These are phyloP conservation scores for Calypte anna DNA, from an alignment of 2,113 vertebrate species.

Conservation along the genomic window DNA sequence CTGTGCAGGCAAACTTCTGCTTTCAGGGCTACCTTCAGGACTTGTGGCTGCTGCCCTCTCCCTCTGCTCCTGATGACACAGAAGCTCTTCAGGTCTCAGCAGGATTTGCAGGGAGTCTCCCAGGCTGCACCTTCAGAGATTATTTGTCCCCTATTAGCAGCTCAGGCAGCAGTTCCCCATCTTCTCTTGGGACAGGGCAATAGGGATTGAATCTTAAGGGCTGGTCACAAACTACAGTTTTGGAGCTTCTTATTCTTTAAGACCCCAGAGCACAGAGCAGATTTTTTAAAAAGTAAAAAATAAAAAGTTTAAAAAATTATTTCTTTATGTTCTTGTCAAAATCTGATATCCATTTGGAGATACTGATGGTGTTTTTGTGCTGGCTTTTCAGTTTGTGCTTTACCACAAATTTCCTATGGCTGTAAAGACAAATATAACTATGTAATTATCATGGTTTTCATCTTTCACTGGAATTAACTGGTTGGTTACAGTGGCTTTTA, in stretches of 20 bases:
- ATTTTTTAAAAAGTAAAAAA: not conserved
- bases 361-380: constrained; percentile 8
- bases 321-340: constrained; percentile 21
- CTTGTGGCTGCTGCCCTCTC: not conserved
- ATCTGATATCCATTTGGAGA: not conserved
- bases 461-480: constrained; percentile 37
- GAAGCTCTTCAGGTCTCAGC: not conserved
- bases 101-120: accelerated
- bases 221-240: not conserved
- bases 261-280: not conserved
- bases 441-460: constrained; percentile 57
- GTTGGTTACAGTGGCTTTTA: constrained; percentile 26
- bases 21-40: not conserved
- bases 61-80: not conserved
- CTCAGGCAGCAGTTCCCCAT: not conserved
- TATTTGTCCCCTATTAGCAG: not conserved
- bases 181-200: not conserved
- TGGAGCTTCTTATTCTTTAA: not conserved
- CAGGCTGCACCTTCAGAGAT: not conserved
- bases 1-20: accelerated
- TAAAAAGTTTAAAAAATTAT: not conserved
- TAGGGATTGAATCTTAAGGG: not conserved
- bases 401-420: constrained; percentile 63
- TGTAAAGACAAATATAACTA: constrained; percentile 43
- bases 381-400: constrained; percentile 52